Evolutionary conservation across 92 coral and sea anemone genomes (phyloP), one percentile per base, ranked within the genome.

Genomic region (Bergia puertoricense): DNA sequence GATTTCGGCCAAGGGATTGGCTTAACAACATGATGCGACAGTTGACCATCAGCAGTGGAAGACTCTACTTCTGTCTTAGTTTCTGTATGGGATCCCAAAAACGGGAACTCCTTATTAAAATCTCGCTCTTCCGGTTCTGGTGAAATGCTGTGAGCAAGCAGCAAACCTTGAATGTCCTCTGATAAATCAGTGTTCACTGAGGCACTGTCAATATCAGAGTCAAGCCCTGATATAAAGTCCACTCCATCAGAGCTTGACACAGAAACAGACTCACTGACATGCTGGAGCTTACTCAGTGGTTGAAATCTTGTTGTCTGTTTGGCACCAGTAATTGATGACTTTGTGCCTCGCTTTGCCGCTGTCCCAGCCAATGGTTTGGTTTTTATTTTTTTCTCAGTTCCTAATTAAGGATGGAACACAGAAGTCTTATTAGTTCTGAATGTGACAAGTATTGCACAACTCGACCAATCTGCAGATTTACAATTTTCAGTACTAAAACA

Each of bases 181-280:
- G 94, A 91, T 4, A 84, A 51, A 41, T 91, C 95, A 7, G 93
- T 87, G 74, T 88, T 79, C 11, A 88, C 84, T 2, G 94, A 93
- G 1, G 76, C 90, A 51, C 94, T 75, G 40, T 92, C 94, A 11
- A 67, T 75, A 38, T 94, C 97, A 66, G 91, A 67, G 37, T 92
- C 95, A 14, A 81, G 38, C 39, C 93, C 67, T 84, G 91, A 74
- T 82, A 89, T 41, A 56, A 69, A 74, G 79, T 88, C 72, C 71
- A 81, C 54, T 88, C 93, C 87, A 76, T 91, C 59, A 23, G 89
- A 88, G 68, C 91, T 89, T 18, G 89, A 65, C 7, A 75, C 88
- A 1, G 93, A 91, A 8, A 41, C 85, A 79, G 89, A 74, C 38
- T 89, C 93, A 65, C 86, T 79, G 11, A 85, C 83, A 45, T 91